phyloP scores from a whole-genome alignment of 2,888 invertebrate species.

The Dolichopus griseipennis region DNA sequence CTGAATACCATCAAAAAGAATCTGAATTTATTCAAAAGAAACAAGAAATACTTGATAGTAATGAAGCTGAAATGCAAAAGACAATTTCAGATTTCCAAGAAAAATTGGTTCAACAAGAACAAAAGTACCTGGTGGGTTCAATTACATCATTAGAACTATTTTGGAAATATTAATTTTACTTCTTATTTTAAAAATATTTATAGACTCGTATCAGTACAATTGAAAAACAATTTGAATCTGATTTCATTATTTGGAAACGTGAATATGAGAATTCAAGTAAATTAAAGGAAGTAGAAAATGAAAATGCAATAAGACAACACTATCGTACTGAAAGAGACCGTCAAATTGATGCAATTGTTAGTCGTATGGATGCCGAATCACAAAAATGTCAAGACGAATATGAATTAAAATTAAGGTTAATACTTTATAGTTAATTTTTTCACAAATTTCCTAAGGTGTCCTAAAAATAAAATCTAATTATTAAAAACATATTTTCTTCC shows the following conservation, averaged over 20 bases:
- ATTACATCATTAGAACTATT: no score
- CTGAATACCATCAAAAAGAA: constrained; percentile 45
- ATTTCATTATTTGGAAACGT: constrained; percentile 52
- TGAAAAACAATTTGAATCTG: constrained; percentile 53
- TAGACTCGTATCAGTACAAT: constrained; percentile 51
- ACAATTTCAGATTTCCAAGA: constrained; percentile 47
- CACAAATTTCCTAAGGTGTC: neutral
- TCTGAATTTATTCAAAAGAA: constrained; percentile 38
- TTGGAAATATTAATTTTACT: no score
- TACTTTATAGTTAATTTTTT: constrained; percentile 15
- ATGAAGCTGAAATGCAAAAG: constrained; percentile 45
- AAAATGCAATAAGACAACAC: constrained; percentile 58
- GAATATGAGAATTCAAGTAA: constrained; percentile 47
- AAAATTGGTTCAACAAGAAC: constrained; percentile 44
- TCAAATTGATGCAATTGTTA: constrained; percentile 57
- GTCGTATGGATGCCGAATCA: constrained; percentile 41
- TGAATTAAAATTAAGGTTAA: constrained; percentile 38
- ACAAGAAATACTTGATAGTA: constrained; percentile 42
- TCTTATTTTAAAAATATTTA: no score
- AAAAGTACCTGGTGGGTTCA: constrained; percentile 36
- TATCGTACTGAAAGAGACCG: constrained; percentile 65
- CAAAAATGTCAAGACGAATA: constrained; percentile 37
- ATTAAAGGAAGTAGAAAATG: constrained; percentile 53
- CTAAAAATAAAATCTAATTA: neutral
- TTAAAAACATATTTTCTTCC: no score